Percentiles rank a stretch among this genome's conserved stretches.
These are phyloP conservation scores for Parus major DNA, from an alignment of 2,113 vertebrate genomes.

Conservation along the genomic window DNA sequence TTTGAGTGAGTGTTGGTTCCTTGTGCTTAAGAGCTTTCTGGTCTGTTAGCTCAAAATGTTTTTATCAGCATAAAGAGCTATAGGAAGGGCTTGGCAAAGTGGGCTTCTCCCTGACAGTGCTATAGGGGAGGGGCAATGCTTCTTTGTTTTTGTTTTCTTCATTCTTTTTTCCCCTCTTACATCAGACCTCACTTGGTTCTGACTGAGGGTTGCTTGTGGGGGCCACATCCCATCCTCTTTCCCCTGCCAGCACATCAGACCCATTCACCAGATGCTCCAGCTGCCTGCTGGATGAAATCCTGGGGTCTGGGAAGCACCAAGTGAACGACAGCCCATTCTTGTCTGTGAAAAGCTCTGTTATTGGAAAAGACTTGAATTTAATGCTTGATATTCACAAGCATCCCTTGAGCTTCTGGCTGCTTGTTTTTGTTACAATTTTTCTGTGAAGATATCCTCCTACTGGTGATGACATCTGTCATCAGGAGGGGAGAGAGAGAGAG, in stretches of 20 bases:
- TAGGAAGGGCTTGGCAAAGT: background rate
- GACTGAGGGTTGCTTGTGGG: background rate
- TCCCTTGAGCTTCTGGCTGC: background rate
- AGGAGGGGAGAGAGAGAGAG: background rate
- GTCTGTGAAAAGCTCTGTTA: background rate
- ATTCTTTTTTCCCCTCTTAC: background rate
- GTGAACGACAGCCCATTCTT: background rate
- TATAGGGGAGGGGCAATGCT: fast-evolving
- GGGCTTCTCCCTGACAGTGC: background rate
- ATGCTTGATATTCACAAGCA: background rate
- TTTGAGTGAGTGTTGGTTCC: background rate
- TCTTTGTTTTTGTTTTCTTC: background rate
- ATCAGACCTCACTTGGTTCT: background rate
- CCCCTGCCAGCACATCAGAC: no score
- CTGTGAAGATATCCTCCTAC: background rate
- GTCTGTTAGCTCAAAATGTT: background rate
- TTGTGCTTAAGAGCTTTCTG: background rate
- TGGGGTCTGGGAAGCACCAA: fast-evolving
- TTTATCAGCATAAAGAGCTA: background rate
- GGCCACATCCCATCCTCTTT: background rate
- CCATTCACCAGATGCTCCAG: fast-evolving
- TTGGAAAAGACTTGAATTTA: background rate
- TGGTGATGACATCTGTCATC: background rate
- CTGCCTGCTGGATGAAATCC: background rate
- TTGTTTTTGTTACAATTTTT: background rate